Percentiles rank a stretch among this genome's conserved stretches.
Evolutionary conservation across 2,888 invertebrate species (phyloP).

Genomic region (Physocephala rufipes): DNA sequence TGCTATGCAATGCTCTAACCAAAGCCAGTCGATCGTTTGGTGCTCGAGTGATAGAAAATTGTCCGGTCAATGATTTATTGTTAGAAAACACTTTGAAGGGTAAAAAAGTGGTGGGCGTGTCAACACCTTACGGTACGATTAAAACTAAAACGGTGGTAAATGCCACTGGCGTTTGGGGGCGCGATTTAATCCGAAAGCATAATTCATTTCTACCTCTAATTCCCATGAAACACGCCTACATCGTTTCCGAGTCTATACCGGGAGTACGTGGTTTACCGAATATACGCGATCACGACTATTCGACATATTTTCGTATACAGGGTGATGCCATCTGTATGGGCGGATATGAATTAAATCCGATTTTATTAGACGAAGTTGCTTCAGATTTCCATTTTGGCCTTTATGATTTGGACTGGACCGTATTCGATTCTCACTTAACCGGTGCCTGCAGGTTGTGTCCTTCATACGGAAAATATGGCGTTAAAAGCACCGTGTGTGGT

Average conservation of each 20-base stretch:
- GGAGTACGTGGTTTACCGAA: conserved; percentile 82
- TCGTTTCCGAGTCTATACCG: conserved; percentile 81
- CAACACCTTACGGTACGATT: conserved; percentile 76
- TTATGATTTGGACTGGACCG: conserved; percentile 87
- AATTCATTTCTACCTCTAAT: conserved; percentile 75
- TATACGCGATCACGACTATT: conserved; percentile 85
- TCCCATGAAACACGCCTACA: conserved; percentile 89
- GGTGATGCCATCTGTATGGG: conserved; percentile 86
- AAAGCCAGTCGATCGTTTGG: conserved; percentile 78
- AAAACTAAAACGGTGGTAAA: conserved; percentile 83
- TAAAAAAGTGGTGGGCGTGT: conserved; percentile 77
- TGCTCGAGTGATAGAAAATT: conserved; percentile 79
- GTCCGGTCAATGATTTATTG: conserved; percentile 77
- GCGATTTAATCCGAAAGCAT: conserved; percentile 69
- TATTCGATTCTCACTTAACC: conserved; percentile 80
- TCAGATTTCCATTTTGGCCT: conserved; percentile 83
- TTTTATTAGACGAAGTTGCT: conserved; percentile 79
- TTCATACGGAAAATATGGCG: conserved; percentile 76
- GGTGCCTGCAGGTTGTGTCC: conserved; percentile 80
- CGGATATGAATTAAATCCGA: conserved; percentile 88
- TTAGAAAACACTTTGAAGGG: conserved; percentile 69
- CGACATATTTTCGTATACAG: conserved; percentile 83
- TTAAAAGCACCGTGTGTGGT: conserved; percentile 88
- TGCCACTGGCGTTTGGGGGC: conserved; percentile 80
- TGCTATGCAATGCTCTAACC: conserved; percentile 79